Base-by-base conservation (phyloP, 1,140 invertebrate species). In the Lasioglossum albipes region DNA sequence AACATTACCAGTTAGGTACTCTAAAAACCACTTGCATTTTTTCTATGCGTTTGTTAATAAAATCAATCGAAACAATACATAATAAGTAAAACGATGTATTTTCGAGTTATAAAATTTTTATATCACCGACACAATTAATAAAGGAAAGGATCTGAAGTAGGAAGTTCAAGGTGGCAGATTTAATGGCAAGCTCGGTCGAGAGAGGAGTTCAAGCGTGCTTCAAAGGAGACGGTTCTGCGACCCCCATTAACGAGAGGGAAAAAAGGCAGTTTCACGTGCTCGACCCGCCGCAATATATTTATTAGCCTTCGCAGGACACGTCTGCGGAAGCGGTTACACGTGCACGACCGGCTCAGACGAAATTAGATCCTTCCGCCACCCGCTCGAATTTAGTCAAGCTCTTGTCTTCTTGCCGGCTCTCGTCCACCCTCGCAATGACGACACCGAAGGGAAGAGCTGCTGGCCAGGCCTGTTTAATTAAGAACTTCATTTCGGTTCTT, bases 331-430 rank as follows among this genome's bases (percentile, higher is more conserved):
- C 66, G 52, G 70, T 72, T 85, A 76, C 77, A 80, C 67, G 76
- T 41, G 76, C 67, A 54, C 4, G 20, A 67, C 27, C 27, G 20
- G 57, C 73, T 59, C 74, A 31, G 61, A 59, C 64, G 69, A 81
- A 85, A 85, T 85, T 85, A 84, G 84, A 84, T 84, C 78, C 65
- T 69, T 64, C 69, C 82, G 57, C 22, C 10, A 66, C 66, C 22
- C 10, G 70, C 66, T 65, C 31, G 78, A 84, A 81, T 81, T 73
- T 84, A 20, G 78, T 65, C 62, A 12, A 36, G 16, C 74, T 75
- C 78, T 73, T 64, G 81, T 72, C 81, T 71, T 70, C 57, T 71
- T 62, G 42, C n/a, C 4, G 20, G 9, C 0, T 22, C 20, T 49
- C 45, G 59, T 71, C 68, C 57, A 71, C 20, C n/a, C 5, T 9